These are phyloP conservation scores for Lepidurus couesii DNA, from an alignment of 1,140 invertebrate species.

Conservation along the genomic window DNA sequence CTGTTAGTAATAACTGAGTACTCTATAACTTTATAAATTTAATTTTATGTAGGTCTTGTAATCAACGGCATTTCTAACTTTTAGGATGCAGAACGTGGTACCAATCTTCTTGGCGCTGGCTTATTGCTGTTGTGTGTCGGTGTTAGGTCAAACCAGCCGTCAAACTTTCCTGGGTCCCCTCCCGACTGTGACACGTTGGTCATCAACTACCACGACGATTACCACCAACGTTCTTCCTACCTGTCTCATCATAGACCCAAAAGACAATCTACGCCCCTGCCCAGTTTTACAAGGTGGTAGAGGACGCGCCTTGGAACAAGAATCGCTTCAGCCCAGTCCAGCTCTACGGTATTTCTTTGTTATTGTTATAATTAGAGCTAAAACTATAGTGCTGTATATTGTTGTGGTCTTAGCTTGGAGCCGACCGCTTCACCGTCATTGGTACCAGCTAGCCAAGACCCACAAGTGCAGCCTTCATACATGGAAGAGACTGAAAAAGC, in stretches of 20 bases:
- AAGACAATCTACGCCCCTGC: not conserved
- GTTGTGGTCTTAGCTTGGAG: not conserved
- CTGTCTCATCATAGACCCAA: not conserved
- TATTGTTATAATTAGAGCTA: no score
- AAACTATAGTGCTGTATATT: not conserved
- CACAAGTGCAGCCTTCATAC: not conserved
- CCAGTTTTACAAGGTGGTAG: not conserved
- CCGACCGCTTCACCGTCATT: not conserved
- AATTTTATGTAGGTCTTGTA: no score
- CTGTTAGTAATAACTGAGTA: no score
- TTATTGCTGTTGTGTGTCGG: no score
- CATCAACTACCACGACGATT: not conserved
- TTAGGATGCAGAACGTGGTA: not conserved
- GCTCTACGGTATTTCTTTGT: not conserved
- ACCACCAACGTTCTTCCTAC: not conserved
- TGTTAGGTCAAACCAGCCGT: not conserved
- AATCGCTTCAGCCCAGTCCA: not conserved
- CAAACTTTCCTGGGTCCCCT: not conserved
- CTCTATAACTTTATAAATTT: no score
- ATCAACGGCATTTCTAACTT: no score
- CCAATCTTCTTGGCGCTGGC: not conserved
- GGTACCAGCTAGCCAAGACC: not conserved
- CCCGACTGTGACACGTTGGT: not conserved
- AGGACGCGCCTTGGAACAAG: not conserved
- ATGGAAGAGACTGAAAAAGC: not conserved